Evolutionary conservation across 2,888 invertebrate species (phyloP).

Genomic region (Agonopterix heracliana): DNA sequence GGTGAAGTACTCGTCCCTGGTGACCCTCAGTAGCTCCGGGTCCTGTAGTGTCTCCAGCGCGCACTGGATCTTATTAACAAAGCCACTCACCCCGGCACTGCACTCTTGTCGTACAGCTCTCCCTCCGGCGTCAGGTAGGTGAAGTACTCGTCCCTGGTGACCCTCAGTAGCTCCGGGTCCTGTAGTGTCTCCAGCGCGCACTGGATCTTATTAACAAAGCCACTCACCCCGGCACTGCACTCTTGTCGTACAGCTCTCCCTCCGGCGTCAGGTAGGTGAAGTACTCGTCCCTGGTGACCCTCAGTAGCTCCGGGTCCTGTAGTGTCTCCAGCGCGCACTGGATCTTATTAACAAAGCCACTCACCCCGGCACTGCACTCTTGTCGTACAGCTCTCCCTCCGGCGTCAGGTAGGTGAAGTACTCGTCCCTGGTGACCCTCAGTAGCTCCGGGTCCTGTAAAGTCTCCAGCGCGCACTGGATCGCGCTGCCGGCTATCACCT

Average conservation of each 20-base stretch:
- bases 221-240: too few relatives aligned
- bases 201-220: too few relatives aligned
- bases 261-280: slow-evolving; percentile 84
- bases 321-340: slow-evolving; percentile 77
- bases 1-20: too few relatives aligned
- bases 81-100: too few relatives aligned
- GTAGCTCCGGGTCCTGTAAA: slow-evolving; percentile 80
- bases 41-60: too few relatives aligned
- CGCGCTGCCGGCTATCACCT: slow-evolving; percentile 79
- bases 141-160: too few relatives aligned
- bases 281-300: slow-evolving; percentile 81
- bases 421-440: slow-evolving; percentile 81
- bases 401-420: slow-evolving; percentile 82
- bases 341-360: slow-evolving; percentile 41
- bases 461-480: slow-evolving; percentile 76
- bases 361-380: slow-evolving; percentile 75
- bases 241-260: slow-evolving; percentile 91
- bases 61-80: too few relatives aligned
- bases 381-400: slow-evolving; percentile 94
- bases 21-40: too few relatives aligned
- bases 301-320: slow-evolving; percentile 79
- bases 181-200: too few relatives aligned
- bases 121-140: too few relatives aligned
- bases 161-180: too few relatives aligned
- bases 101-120: too few relatives aligned